Evolutionary conservation across 2,113 vertebrate species (phyloP).

Genomic region (Callopanchax toddi): DNA sequence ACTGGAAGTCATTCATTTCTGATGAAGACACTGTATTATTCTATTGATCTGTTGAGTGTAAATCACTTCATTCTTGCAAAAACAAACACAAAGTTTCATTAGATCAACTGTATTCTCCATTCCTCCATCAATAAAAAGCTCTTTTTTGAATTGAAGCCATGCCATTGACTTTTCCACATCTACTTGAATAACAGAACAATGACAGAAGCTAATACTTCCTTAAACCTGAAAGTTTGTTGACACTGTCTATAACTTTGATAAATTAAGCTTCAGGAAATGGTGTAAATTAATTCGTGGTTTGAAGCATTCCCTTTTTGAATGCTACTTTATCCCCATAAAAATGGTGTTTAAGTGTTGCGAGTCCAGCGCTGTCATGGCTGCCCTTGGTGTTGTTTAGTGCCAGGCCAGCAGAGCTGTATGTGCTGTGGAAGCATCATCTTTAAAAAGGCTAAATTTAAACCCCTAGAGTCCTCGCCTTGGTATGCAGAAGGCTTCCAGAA

Average conservation of each 20-base stretch:
- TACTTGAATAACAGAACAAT: background rate
- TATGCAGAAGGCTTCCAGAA: constrained; percentile 76
- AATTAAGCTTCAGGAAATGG: constrained; percentile 38
- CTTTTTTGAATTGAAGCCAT: no score
- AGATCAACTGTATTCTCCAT: no score
- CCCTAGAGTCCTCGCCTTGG: constrained; percentile 65
- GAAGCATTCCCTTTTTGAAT: constrained; percentile 54
- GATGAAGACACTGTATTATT: no score
- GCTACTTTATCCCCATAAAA: constrained; percentile 71
- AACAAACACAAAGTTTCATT: no score
- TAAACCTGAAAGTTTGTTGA: background rate
- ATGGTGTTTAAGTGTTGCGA: constrained; percentile 69
- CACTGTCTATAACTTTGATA: constrained; percentile 29
- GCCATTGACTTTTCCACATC: background rate
- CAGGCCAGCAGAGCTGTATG: constrained; percentile 69
- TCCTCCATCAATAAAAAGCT: no score
- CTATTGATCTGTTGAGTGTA: no score
- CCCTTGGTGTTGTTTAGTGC: constrained; percentile 55
- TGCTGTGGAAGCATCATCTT: constrained; percentile 80
- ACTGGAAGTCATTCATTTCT: no score
- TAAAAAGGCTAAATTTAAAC: constrained; percentile 84
- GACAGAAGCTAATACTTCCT: no score
- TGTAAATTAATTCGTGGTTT: constrained; percentile 40
- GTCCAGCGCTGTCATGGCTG: constrained; percentile 41
- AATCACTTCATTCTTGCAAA: no score